Percentiles rank a stretch among this genome's conserved stretches.
These are phyloP conservation scores for Abrostola tripartita DNA, from an alignment of 2,888 invertebrate genomes.

Conservation along the genomic window DNA sequence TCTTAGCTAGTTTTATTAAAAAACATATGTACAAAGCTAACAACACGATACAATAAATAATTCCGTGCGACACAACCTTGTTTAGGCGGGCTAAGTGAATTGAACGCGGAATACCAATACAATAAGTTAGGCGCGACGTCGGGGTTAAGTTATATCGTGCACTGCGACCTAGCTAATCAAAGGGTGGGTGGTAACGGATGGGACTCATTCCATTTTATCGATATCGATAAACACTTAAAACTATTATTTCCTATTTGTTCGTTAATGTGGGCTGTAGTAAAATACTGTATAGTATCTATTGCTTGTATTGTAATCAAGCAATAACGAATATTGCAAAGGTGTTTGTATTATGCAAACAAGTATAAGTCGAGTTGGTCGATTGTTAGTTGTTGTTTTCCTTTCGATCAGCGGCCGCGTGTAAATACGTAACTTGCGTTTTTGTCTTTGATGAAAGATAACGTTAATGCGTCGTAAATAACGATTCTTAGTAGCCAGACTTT, in stretches of 20 bases:
- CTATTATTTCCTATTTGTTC: constrained; percentile 4
- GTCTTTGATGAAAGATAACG: constrained; percentile 44
- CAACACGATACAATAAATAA: constrained; percentile 46
- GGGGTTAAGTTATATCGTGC: constrained; percentile 79
- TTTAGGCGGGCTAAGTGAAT: constrained; percentile 51
- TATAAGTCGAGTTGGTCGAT: neutral
- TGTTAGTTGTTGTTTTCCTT: constrained; percentile 20
- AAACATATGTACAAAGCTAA: neutral
- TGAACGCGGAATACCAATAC: constrained; percentile 63
- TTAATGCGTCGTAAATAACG: constrained; percentile 40
- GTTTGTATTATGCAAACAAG: neutral
- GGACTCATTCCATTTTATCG: constrained; percentile 37
- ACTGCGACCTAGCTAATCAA: constrained; percentile 81
- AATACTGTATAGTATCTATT: neutral
- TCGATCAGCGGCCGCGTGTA: constrained; percentile 3
- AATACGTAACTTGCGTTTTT: constrained; percentile 25
- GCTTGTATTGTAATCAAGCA: neutral
- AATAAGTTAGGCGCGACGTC: constrained; percentile 68
- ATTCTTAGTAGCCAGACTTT: constrained; percentile 34
- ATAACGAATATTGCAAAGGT: neutral
- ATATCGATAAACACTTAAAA: constrained; percentile 55
- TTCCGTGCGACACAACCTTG: constrained; percentile 33
- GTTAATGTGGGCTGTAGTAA: neutral
- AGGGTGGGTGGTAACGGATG: constrained; percentile 72
- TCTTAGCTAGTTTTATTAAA: neutral